Conservation (phyloP, 2,113 vertebrate species). For the Phalacrocorax pelagicus region DNA sequence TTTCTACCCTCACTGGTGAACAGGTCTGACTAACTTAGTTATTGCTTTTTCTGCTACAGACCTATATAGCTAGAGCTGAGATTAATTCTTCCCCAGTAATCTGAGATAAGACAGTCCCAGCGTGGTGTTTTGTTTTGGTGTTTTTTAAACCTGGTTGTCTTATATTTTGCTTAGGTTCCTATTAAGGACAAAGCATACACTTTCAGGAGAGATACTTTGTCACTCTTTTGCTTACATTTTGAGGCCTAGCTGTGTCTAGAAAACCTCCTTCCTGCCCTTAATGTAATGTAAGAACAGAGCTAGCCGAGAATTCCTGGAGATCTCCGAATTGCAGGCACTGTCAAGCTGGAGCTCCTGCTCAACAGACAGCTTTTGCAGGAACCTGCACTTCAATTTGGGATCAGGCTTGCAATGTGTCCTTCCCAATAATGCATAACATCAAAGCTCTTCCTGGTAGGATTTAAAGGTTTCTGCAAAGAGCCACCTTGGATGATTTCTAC, state of each 20-base stretch:
- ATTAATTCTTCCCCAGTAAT: not conserved
- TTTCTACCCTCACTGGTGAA: not conserved
- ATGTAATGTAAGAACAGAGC: not conserved
- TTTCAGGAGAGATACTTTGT: not conserved
- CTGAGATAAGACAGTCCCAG: not conserved
- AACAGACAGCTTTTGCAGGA: not conserved
- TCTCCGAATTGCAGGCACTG: not conserved
- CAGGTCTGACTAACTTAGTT: not conserved
- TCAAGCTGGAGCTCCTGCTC: not conserved
- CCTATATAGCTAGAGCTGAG: not conserved
- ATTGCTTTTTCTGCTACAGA: not conserved
- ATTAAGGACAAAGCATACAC: not conserved
- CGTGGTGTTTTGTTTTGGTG: too few species aligned
- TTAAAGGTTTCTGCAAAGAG: not conserved
- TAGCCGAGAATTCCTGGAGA: not conserved
- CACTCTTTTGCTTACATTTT: not conserved
- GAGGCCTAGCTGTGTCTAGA: not conserved
- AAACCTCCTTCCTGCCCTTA: not conserved
- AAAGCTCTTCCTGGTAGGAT: not conserved
- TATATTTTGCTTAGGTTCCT: not conserved
- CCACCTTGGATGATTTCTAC: not conserved
- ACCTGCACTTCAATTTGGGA: not conserved
- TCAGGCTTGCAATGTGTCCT: not conserved
- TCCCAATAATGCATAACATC: not conserved
- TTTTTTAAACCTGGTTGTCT: not conserved